Percentiles rank a stretch among this genome's conserved stretches.
phyloP scores from a whole-genome alignment of 2,888 invertebrate species.

The Drosophila paucipuncta region DNA sequence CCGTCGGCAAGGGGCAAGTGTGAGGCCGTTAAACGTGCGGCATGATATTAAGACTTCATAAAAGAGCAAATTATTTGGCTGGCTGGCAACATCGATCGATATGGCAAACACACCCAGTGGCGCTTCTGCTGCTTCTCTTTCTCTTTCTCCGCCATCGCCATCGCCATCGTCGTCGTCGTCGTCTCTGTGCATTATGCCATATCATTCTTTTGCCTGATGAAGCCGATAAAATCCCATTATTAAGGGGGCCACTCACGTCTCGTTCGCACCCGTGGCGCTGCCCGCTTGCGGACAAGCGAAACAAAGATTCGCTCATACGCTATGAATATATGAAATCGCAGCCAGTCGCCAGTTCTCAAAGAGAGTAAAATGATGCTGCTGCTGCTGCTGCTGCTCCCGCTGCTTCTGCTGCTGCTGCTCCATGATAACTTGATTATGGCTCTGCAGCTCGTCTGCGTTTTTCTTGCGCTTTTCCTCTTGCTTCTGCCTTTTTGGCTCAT shows the following conservation, averaged over 20 bases:
- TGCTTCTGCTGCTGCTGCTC: slow-evolving; percentile 46
- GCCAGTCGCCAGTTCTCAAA: slow-evolving; percentile 49
- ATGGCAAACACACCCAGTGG: slow-evolving; percentile 17
- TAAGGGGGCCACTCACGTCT: slow-evolving; percentile 83
- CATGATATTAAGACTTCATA: slow-evolving; percentile 80
- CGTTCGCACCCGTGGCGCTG: slow-evolving; percentile 70
- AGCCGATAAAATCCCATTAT: slow-evolving; percentile 85
- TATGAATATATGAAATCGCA: slow-evolving; percentile 83
- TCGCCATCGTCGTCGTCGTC: slow-evolving; percentile 32
- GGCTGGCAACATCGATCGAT: slow-evolving; percentile 64
- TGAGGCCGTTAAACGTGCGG: slow-evolving; percentile 76
- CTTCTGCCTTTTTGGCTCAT: slow-evolving; percentile 46
- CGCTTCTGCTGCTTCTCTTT: slow-evolving; percentile 9
- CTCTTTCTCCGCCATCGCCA: slow-evolving; percentile 12
- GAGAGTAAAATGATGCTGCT: not conserved
- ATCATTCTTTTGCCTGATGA: slow-evolving; percentile 84
- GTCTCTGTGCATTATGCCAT: slow-evolving; percentile 82
- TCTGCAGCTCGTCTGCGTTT: slow-evolving; percentile 30
- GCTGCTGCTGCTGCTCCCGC: not conserved
- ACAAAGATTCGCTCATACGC: slow-evolving; percentile 85
- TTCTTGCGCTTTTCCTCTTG: slow-evolving; percentile 48
- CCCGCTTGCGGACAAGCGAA: slow-evolving; percentile 81
- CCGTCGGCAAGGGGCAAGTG: slow-evolving; percentile 45
- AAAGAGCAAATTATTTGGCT: slow-evolving; percentile 79
- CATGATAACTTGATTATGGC: slow-evolving; percentile 72